A percentile compares a stretch with the other conserved stretches of the same genome.
phyloP scores from a whole-genome alignment of 2,797 vertebrate species.

The Lagorchestes hirsutus region DNA sequence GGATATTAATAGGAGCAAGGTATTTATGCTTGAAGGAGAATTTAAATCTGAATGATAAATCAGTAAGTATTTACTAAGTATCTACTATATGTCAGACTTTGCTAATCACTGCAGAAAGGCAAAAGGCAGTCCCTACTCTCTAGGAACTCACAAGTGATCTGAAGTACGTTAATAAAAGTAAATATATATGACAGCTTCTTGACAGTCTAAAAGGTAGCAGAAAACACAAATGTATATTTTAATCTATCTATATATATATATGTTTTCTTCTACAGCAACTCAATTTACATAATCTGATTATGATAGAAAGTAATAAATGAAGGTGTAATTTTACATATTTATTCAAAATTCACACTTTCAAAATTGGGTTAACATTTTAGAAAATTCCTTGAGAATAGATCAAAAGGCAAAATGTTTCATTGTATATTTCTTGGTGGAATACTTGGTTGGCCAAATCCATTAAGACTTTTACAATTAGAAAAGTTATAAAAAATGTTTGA shows the following conservation, averaged over 20 bases:
- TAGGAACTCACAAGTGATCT: neutral
- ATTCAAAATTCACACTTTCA: neutral
- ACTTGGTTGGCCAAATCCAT: neutral
- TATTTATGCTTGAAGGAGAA: neutral
- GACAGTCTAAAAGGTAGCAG: slow-evolving; percentile 52
- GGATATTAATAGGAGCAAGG: neutral
- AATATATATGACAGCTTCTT: neutral
- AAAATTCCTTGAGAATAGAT: neutral
- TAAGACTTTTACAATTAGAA: neutral
- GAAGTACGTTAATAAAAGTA: neutral
- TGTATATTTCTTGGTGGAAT: neutral
- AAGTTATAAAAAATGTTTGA: neutral
- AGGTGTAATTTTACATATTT: neutral
- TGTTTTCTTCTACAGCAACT: neutral
- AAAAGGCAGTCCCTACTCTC: neutral
- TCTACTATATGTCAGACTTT: neutral
- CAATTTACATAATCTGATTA: slow-evolving; percentile 45
- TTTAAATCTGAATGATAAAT: neutral
- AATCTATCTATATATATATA: slow-evolving; percentile 7
- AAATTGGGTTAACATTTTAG: neutral
- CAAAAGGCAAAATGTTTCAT: neutral
- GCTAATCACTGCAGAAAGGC: neutral
- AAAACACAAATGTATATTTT: slow-evolving; percentile 14
- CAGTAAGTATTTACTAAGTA: neutral
- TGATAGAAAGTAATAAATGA: neutral